Evolutionary conservation across 2,797 vertebrate genomes (phyloP).

Genomic region (Caiman crocodilus): DNA sequence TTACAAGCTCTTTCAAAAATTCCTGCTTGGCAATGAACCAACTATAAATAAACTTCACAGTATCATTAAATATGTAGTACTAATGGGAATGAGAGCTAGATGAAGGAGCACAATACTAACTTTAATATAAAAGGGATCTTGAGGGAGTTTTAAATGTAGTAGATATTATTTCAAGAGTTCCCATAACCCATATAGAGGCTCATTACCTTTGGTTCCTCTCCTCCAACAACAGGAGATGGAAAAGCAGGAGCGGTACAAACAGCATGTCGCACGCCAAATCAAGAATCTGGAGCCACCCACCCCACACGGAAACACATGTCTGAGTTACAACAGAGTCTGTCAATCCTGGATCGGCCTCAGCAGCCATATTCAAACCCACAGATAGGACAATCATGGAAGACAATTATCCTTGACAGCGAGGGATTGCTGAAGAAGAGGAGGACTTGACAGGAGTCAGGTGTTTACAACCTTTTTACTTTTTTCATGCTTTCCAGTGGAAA

Average conservation of each 20-base stretch:
- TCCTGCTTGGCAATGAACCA: neutral
- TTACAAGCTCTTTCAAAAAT: neutral
- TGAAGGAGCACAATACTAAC: neutral
- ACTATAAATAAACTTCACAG: rapidly evolving
- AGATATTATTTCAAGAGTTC: neutral
- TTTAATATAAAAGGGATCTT: too few relatives aligned
- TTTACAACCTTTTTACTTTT: neutral
- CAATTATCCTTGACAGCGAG: neutral
- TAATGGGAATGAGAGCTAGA: neutral
- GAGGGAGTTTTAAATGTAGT: neutral
- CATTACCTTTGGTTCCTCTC: neutral
- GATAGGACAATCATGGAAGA: too few relatives aligned
- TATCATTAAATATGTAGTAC: neutral
- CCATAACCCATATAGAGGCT: neutral
- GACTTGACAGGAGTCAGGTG: neutral
- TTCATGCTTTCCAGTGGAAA: neutral
- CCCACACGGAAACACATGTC: too few relatives aligned
- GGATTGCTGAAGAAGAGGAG: neutral
- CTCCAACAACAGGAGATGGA: neutral
- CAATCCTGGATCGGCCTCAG: too few relatives aligned
- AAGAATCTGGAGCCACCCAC: too few relatives aligned
- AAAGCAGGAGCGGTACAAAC: too few relatives aligned
- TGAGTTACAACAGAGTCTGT: too few relatives aligned
- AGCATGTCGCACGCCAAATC: too few relatives aligned
- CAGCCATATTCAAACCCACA: too few relatives aligned